Evolutionary conservation across 1,140 invertebrate species (phyloP).

Genomic region (Diuraphis noxia): DNA sequence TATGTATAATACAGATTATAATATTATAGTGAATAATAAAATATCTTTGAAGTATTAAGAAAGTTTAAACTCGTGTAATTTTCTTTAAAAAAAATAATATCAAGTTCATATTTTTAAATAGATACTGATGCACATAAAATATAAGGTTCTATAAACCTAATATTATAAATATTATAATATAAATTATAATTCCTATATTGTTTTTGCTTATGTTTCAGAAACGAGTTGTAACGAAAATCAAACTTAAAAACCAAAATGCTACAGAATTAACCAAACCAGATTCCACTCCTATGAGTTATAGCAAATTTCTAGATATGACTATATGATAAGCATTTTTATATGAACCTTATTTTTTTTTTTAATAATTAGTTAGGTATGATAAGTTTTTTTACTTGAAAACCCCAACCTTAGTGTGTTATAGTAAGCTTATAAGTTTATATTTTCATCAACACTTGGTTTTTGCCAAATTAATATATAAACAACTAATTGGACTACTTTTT

Average conservation of each 20-base stretch:
- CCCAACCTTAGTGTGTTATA: neutral
- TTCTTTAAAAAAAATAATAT: neutral
- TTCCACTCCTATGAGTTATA: neutral
- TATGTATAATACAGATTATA: neutral
- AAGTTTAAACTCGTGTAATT: neutral
- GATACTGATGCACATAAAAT: neutral
- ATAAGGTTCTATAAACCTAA: neutral
- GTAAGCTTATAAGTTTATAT: neutral
- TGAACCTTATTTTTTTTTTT: neutral
- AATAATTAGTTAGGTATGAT: neutral
- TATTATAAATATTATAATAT: neutral
- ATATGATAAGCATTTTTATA: neutral
- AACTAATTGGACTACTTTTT: neutral
- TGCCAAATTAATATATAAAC: neutral
- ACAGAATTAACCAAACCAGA: neutral
- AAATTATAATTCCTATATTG: no score
- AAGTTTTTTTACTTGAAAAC: neutral
- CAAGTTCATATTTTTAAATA: neutral
- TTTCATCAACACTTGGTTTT: neutral
- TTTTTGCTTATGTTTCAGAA: slow-evolving; percentile 13
- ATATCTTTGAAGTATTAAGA: neutral
- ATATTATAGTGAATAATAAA: neutral
- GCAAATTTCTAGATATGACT: neutral
- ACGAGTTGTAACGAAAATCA: neutral
- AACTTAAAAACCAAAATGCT: neutral